Evolutionary conservation across 2,888 invertebrate species (phyloP).

Genomic region (Noctua pronuba): DNA sequence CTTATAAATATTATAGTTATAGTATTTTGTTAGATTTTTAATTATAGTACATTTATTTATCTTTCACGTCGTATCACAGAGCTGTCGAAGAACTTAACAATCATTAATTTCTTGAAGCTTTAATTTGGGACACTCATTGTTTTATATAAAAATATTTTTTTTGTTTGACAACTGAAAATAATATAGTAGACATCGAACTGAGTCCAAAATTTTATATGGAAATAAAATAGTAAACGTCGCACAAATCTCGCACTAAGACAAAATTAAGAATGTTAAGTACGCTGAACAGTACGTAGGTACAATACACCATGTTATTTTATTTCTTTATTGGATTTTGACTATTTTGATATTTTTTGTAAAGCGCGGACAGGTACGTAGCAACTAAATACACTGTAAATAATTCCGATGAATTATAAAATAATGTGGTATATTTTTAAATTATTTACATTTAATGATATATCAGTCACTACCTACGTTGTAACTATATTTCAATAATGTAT

Average conservation of each 20-base stretch:
- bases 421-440: constrained; percentile 68
- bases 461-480: constrained; percentile 67
- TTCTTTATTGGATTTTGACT: constrained; percentile 30
- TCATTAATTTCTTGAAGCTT: constrained; percentile 50
- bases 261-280: constrained; percentile 33
- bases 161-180: constrained; percentile 27
- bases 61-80: constrained; percentile 36
- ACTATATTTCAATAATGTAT: constrained; percentile 77
- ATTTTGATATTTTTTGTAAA: constrained; percentile 42
- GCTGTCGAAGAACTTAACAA: constrained; percentile 52
- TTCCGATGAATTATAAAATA: constrained; percentile 65
- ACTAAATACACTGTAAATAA: constrained; percentile 70
- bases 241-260: constrained; percentile 56
- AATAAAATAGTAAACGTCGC: constrained; percentile 52
- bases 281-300: constrained; percentile 56
- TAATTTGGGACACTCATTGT: constrained; percentile 23
- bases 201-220: constrained; percentile 39
- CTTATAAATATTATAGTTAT: constrained; percentile 71
- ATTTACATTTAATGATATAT: constrained; percentile 64
- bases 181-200: constrained; percentile 22
- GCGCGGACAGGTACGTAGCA: constrained; percentile 53
- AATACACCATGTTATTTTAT: constrained; percentile 44
- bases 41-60: constrained; percentile 54
- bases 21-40: constrained; percentile 66
- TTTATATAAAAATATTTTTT: constrained; percentile 4